Base-by-base conservation (phyloP, 2,888 invertebrate species). In the Timandra comae region DNA sequence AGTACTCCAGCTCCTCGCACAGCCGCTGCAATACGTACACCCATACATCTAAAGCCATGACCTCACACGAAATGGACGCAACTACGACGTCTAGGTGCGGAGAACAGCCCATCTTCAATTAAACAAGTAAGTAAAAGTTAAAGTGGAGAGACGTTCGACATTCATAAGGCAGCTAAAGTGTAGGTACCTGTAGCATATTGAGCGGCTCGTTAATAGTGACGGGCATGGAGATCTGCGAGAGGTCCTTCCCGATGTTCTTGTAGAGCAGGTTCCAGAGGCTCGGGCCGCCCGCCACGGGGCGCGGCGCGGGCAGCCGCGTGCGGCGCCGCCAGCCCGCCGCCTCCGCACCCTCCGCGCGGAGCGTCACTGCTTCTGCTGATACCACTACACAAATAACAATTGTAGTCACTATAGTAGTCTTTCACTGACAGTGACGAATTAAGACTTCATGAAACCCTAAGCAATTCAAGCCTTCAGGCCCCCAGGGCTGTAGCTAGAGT, bases 221-320 rank as follows among this genome's bases (percentile, higher is more conserved):
- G 0, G 94, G 95, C 93, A 94, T 93, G 39, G 93, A 93, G 27
- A 95, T 91, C 75, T 94, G 93, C 9, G 93, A 93, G 37, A 95
- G 80, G 72, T 95, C 95, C 75, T 94, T 94, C 47, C 95, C 95
- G 32, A 95, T 95, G 69, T 94, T 94, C 75, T 91, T 91, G 63
- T 91, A 91, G 2, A 93, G 79, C 35, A 93, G 84, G 77, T 93
- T 93, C 91, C 93, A 93, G n/a, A 93, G 79, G 9, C 91, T 92
- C 29, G 94, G 88, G 12, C 93, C 93, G 38, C 93, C 93, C 0
- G 90, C 90, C 25, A 88, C 88, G n/a, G 93, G 92, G 10, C 93
- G 87, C 1, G 92, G 88, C 23, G 88, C 86, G 0, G 94, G 93
- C 33, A 95, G 86, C 22, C 88, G 87, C 3, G 91, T 90, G 42